phyloP scores from a whole-genome alignment of 2,113 vertebrate genomes.

The Oenanthe oenanthe region DNA sequence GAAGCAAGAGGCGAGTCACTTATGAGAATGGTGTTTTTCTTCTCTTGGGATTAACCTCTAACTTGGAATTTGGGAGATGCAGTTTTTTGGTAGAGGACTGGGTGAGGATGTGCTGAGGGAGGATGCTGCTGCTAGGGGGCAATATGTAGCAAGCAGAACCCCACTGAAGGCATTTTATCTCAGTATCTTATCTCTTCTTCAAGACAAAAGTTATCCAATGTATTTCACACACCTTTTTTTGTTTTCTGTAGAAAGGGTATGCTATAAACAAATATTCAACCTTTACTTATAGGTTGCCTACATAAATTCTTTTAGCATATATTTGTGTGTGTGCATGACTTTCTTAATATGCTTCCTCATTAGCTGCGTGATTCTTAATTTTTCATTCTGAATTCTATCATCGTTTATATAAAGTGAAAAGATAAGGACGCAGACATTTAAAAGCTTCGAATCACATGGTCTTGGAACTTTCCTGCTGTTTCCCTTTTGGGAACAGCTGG shows the following conservation, averaged over 20 bases:
- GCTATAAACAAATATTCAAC: neutral
- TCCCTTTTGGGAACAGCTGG: neutral
- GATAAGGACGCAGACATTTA: neutral
- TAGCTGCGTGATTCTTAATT: neutral
- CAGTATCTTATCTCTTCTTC: too few relatives aligned
- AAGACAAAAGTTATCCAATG: neutral
- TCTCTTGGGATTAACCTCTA: neutral
- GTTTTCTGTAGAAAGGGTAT: neutral
- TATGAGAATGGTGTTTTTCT: accelerated
- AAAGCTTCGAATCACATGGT: neutral
- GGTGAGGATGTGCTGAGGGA: neutral
- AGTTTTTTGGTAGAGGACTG: neutral
- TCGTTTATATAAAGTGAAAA: neutral
- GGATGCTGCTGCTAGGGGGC: conserved; percentile 56
- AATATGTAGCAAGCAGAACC: conserved; percentile 37
- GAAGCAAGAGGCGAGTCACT: neutral
- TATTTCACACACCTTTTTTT: neutral
- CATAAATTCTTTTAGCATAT: neutral
- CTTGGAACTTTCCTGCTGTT: neutral
- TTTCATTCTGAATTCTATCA: neutral
- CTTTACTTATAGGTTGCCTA: accelerated
- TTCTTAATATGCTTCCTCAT: neutral
- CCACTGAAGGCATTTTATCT: accelerated
- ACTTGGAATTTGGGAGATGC: neutral
- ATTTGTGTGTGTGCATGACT: neutral